phyloP scores from a whole-genome alignment of 2,113 vertebrate genomes.

The Megaleporinus macrocephalus region DNA sequence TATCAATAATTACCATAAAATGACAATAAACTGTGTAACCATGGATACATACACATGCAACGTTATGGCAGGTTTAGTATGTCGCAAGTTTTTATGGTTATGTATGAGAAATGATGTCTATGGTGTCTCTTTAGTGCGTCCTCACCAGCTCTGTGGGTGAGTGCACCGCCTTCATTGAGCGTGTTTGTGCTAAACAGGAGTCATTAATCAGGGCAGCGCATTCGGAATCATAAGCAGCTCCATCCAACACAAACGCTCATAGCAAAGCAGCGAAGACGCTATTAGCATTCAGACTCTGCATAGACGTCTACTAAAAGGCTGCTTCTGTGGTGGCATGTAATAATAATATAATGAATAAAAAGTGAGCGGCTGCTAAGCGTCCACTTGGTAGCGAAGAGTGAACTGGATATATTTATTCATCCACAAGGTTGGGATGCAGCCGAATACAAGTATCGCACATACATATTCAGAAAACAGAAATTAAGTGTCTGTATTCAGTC shows the following conservation, averaged over 20 bases:
- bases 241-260: neutral
- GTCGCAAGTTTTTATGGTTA: neutral
- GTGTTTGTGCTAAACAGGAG: constrained; percentile 60
- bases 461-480: too few relatives aligned
- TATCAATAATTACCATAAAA: neutral
- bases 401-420: neutral
- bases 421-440: too few relatives aligned
- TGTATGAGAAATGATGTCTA: neutral
- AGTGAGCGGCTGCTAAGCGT: neutral
- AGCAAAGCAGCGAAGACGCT: neutral
- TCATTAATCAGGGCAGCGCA: constrained; percentile 69
- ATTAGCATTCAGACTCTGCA: neutral
- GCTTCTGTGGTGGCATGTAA: neutral
- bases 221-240: constrained; percentile 61
- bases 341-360: neutral
- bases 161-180: constrained; percentile 65
- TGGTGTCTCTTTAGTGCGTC: neutral
- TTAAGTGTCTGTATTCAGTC: too few relatives aligned
- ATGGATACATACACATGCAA: neutral
- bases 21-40: too few relatives aligned
- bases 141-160: neutral
- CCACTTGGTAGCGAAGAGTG: neutral
- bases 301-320: neutral
- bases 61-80: neutral
- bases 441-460: too few relatives aligned